Evolutionary conservation across 2,888 invertebrate genomes (phyloP).

Genomic region (Caenorhabditis becei): DNA sequence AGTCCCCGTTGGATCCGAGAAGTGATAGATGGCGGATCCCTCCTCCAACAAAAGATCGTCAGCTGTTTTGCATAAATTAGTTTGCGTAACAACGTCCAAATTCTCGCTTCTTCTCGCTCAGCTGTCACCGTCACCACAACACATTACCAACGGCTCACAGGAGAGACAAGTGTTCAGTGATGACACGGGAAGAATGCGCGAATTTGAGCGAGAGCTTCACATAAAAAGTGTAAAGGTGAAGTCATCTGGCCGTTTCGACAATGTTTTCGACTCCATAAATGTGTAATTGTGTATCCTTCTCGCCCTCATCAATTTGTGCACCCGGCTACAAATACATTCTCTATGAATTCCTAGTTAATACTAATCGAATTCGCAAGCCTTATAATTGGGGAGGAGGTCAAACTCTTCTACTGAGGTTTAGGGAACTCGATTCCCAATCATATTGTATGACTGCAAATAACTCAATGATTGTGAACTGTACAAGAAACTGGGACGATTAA

Average conservation of each 20-base stretch:
- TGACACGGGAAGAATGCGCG: not conserved
- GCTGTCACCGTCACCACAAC: not conserved
- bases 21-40: conserved; percentile 6
- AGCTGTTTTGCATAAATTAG: conserved; percentile 56
- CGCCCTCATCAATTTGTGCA: not conserved
- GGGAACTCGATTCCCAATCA: too few species aligned
- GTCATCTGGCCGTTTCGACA: not conserved
- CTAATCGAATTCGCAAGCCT: not conserved
- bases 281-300: not conserved
- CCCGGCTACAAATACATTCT: not conserved
- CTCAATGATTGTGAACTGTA: too few species aligned
- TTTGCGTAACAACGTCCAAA: conserved; percentile 4
- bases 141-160: not conserved
- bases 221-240: too few species aligned
- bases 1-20: conserved; percentile 1
- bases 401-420: too few species aligned
- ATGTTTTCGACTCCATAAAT: conserved; percentile 10
- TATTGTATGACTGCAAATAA: too few species aligned
- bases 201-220: too few species aligned
- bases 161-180: conserved; percentile 6
- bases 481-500: too few species aligned
- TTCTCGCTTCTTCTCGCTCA: not conserved
- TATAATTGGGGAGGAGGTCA: too few species aligned
- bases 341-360: not conserved
- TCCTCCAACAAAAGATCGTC: too few species aligned